Base-by-base conservation (phyloP, 1,140 invertebrate species). In the Sycophila sp. region DNA sequence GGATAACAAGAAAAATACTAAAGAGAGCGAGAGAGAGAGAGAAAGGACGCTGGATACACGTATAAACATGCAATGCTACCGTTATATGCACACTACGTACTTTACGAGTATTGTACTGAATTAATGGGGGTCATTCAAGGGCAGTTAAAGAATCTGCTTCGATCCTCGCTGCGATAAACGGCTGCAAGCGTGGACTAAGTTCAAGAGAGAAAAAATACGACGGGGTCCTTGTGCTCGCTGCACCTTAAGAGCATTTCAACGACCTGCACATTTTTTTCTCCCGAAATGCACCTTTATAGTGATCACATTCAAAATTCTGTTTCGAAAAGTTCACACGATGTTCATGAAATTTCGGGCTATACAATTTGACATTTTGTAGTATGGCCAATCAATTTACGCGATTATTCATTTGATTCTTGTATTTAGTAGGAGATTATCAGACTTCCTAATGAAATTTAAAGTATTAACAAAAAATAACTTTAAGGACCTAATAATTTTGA, bases 231-330 rank as follows among this genome's bases (percentile, higher is more conserved):
- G 10, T 45, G 47, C 51, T 32, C 60, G 34, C 63, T 71, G 68
- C 56, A 62, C 59, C 71, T 72, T 63, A 66, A 67, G 69, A 76
- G 58, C 62, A 38, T 60, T 49, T 67, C 56, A 62, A 53, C 69
- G 55, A 15, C 42, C 8, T 66, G 24, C 15, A n/a, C n/a, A n/a
- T n/a, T n/a, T n/a, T n/a, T n/a, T n/a, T n/a, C n/a, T n/a, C n/a
- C n/a, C n/a, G n/a, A n/a, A n/a, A n/a, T n/a, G n/a, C n/a, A n/a
- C n/a, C n/a, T n/a, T n/a, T n/a, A n/a, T n/a, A n/a, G n/a, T n/a
- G n/a, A n/a, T n/a, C n/a, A n/a, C 63, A 32, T 71, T 64, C 49
- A 53, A 53, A 53, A 30, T 53, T 26, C 28, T n/a, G 51, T 30
- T 53, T 30, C n/a, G n/a, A n/a, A n/a, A n/a, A n/a, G n/a, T n/a